Conservation (phyloP, 2,113 vertebrate species). For the Choloepus hoffmanni region DNA sequence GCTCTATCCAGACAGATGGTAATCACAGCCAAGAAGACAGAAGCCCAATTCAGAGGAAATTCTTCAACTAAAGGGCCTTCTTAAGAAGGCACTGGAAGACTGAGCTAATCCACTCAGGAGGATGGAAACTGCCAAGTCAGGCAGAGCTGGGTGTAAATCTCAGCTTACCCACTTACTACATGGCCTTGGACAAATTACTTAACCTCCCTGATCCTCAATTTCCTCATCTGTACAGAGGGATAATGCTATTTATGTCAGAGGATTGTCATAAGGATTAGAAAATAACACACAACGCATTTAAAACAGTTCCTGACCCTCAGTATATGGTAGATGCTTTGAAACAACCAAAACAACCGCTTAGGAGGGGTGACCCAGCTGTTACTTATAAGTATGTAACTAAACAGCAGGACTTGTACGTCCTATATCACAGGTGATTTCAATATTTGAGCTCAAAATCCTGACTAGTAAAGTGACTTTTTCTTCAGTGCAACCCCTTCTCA, state of each 20-base stretch:
- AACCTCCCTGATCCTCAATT: not conserved
- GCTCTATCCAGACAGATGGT: not conserved
- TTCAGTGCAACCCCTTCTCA: not conserved
- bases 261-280: not conserved
- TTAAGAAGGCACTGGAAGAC: not conserved
- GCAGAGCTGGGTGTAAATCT: not conserved
- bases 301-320: not conserved
- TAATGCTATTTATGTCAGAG: not conserved
- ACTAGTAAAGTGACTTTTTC: not conserved
- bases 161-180: not conserved
- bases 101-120: not conserved
- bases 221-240: not conserved
- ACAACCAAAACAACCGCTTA: not conserved
- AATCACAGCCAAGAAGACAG: not conserved
- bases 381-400: not conserved
- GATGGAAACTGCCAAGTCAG: not conserved
- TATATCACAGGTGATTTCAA: accelerated
- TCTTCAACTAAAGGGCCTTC: not conserved
- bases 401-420: not conserved
- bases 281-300: not conserved
- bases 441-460: not conserved
- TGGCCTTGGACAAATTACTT: not conserved
- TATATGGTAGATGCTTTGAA: not conserved
- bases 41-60: not conserved
- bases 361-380: not conserved